Base-by-base conservation (phyloP, 2,888 invertebrate genomes). In the Drosophila birchii region DNA sequence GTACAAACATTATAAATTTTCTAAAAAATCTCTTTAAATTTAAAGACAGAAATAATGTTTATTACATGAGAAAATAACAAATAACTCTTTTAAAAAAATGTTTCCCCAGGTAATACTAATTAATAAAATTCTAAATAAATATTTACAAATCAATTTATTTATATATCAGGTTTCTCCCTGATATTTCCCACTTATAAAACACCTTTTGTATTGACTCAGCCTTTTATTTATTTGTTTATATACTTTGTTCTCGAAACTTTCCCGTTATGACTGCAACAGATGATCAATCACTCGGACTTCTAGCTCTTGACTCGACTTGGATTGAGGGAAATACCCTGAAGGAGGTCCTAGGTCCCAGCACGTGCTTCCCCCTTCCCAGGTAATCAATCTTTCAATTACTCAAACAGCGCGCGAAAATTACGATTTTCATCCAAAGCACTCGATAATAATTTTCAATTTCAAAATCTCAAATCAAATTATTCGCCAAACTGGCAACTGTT, bases 341-440 rank as follows among this genome's bases (percentile, higher is more conserved):
- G 57, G 57, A 68, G 7, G 16, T 1, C 53, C 41, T 41, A 43
- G 49, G 49, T n/a, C 20, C 58, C 69, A 73, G 66, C 73, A 64
- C 75, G 74, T 73, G 74, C 66, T 59, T 32, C 14, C 29, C 39
- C 59, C 41, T 47, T n/a, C 20, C 39, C 3, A 41, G 71, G 72
- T 71, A 71, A 73, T 73, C 73, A 73, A 73, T 73, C 73, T 73
- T 73, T 55, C 73, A 73, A 73, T 73, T 73, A 75, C 49, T 36
- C 34, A 34, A 66, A 74, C 72, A 41, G 75, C 54, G 47, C 47
- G 44, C 66, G 14, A 57, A 70, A 74, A 73, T 58, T 36, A 39
- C 49, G 43, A n/a, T 44, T 58, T 57, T 39, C n/a, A 8, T n/a
- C 14, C 18, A 5, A 16, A 39, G 29, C 63, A 44, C 43, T 69